phyloP scores from a whole-genome alignment of 2,113 vertebrate species.

The Leptobrachium leishanense region DNA sequence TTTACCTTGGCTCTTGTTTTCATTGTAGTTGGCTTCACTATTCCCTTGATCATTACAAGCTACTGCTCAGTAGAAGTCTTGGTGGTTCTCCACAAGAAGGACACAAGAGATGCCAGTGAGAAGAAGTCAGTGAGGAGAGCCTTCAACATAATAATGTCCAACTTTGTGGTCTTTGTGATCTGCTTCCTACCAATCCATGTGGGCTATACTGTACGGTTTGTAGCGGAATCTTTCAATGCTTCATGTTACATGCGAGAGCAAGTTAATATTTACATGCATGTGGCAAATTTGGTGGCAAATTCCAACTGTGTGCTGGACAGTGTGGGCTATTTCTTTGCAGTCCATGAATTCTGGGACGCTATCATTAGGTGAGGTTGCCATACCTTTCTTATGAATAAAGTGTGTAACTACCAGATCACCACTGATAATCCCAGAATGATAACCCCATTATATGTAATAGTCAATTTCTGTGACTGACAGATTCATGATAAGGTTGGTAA shows the following conservation, averaged over 20 bases:
- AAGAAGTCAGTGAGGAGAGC: conserved; percentile 29
- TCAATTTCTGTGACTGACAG: too few relatives aligned
- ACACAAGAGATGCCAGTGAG: background rate
- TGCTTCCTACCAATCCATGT: conserved; percentile 54
- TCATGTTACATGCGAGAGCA: conserved; percentile 23
- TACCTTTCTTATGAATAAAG: too few relatives aligned
- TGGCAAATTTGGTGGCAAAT: conserved; percentile 32
- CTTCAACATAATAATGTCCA: conserved; percentile 50
- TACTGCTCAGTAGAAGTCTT: conserved; percentile 50
- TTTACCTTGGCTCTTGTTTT: conserved; percentile 25
- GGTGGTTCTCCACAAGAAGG: conserved; percentile 16
- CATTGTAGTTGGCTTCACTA: conserved; percentile 38
- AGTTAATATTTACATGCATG: conserved; percentile 44
- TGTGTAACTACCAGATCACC: too few relatives aligned
- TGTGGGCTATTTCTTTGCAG: conserved; percentile 53
- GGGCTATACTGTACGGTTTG: conserved; percentile 46
- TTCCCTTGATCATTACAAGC: conserved; percentile 39
- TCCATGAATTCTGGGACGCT: conserved; percentile 26
- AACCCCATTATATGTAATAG: too few relatives aligned
- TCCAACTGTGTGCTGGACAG: conserved; percentile 53
- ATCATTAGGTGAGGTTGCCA: too few relatives aligned
- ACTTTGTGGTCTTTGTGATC: conserved; percentile 75
- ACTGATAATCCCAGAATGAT: too few relatives aligned
- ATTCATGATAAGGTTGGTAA: too few relatives aligned
- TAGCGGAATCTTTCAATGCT: background rate